Base-by-base conservation (phyloP, 2,113 vertebrate genomes). In the Tenrec ecaudatus region DNA sequence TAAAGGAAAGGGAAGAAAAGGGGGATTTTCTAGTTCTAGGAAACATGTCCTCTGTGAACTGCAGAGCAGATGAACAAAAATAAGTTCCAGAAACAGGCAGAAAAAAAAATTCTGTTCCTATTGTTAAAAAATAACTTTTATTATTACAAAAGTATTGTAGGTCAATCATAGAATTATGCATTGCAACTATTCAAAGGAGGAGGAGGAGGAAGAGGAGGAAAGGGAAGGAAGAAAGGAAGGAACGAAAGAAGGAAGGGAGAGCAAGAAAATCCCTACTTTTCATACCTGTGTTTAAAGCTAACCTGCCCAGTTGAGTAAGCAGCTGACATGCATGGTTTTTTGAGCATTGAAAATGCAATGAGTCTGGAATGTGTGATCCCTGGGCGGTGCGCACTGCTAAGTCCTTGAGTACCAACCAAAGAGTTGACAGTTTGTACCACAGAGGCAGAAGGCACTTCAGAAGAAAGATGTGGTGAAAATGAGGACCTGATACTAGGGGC, bases 41-140 rank as follows among this genome's bases (percentile, higher is more conserved):
- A 90, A 92, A n/a, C 11, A 1, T 68, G 19, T 83, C 22, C 10
- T 66, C 38, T 69, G 8, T 64, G 79, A 36, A 86, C 12, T 73
- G 17, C 36, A 57, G 75, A 82, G 53, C n/a, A 3, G 0, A 19
- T 29, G 29, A 71, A 3, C 38, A 76, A 47, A 60, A 89, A 75
- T n/a, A 9, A 40, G 38, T 85, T 81, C 33, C 27, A 87, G 81
- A 96, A 43, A 68, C 57, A 64, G 76, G 16, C 40, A 31, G 66
- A 76, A 89, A 22, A 33, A 36, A 64, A 64, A 25, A 64, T 20
- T 25, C 22, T 23, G 3, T 88, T 87, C 31, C 57, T 82, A 82
- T 29, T 69, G 78, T 69, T 92, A 71, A 23, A 36, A 94, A 86
- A 73, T 66, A 71, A 29, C n/a, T 64, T 92, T 89, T 87, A 12